Conservation (phyloP, 1,140 invertebrate genomes). For the Berghia stephanieae region DNA sequence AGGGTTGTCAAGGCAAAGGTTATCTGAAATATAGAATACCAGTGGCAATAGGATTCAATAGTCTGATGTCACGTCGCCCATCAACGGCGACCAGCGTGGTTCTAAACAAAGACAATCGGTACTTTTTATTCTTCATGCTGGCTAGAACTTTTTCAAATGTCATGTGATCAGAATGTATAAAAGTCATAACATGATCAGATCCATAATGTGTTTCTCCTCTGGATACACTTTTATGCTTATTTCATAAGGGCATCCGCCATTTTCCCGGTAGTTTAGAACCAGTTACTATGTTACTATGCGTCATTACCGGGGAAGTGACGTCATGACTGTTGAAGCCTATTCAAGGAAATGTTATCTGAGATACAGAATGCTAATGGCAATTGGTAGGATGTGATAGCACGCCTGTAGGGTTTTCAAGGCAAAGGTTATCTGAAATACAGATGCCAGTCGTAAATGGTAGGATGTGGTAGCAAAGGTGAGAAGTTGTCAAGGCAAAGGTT, state of each 20-base stretch:
- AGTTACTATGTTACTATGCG: no score
- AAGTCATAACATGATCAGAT: no score
- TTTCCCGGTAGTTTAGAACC: no score
- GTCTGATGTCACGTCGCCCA: not conserved
- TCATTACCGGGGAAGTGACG: no score
- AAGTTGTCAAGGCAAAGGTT: no score
- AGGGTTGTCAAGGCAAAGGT: conserved; percentile 34
- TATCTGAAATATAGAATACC: conserved; percentile 18
- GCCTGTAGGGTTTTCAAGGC: conserved; percentile 22
- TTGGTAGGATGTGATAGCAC: conserved; percentile 39
- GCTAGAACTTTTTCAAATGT: not conserved
- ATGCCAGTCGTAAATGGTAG: no score
- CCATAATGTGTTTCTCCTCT: no score
- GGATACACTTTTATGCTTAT: no score
- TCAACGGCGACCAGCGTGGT: not conserved
- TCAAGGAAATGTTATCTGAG: no score
- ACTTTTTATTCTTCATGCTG: not conserved
- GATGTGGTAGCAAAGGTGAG: no score
- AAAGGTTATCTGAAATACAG: conserved; percentile 34
- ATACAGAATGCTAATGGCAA: conserved; percentile 50
- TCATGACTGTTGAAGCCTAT: no score
- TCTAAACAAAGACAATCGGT: not conserved
- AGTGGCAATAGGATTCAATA: not conserved
- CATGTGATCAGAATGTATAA: not conserved
- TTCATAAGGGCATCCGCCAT: no score